Percentiles rank a stretch among this genome's conserved stretches.
These are phyloP conservation scores for Symphodus melops DNA, from an alignment of 2,113 vertebrate genomes.

Conservation along the genomic window DNA sequence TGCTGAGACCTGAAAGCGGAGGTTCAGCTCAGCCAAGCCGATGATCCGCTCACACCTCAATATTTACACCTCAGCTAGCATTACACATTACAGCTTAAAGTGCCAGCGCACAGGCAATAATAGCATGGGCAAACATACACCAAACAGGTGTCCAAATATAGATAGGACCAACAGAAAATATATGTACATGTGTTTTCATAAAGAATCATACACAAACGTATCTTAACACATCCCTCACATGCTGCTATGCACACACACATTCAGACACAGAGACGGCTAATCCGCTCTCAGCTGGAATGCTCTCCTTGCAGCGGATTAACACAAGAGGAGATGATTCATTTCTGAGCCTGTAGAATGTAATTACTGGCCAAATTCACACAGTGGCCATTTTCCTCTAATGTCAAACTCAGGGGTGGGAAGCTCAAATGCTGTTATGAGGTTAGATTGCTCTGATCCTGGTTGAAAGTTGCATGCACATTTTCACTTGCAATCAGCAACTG, in stretches of 20 bases:
- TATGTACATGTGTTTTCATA: background rate
- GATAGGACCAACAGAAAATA: background rate
- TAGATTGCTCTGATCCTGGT: no score
- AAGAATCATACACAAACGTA: background rate
- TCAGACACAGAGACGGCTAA: slow-evolving; percentile 17
- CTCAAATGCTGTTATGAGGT: background rate
- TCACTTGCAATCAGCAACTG: no score
- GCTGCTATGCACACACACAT: slow-evolving; percentile 1
- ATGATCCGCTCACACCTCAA: slow-evolving; percentile 51
- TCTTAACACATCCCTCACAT: slow-evolving; percentile 3
- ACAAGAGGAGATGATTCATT: slow-evolving; percentile 4
- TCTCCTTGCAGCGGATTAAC: slow-evolving; percentile 27
- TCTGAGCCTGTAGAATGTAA: slow-evolving; percentile 5
- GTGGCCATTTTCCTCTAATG: background rate
- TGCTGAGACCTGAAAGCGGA: slow-evolving; percentile 43
- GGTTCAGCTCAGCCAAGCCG: slow-evolving; percentile 45
- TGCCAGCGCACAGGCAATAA: background rate
- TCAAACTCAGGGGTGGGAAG: background rate
- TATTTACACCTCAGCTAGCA: slow-evolving; percentile 48
- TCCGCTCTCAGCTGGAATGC: slow-evolving; percentile 16
- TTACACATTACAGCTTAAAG: slow-evolving; percentile 15
- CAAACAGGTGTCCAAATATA: background rate
- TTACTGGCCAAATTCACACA: background rate
- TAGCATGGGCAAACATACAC: slow-evolving; percentile 2
- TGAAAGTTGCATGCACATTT: no score